Conservation (phyloP, 2,888 invertebrate genomes). For the Lasioglossum vierecki region DNA sequence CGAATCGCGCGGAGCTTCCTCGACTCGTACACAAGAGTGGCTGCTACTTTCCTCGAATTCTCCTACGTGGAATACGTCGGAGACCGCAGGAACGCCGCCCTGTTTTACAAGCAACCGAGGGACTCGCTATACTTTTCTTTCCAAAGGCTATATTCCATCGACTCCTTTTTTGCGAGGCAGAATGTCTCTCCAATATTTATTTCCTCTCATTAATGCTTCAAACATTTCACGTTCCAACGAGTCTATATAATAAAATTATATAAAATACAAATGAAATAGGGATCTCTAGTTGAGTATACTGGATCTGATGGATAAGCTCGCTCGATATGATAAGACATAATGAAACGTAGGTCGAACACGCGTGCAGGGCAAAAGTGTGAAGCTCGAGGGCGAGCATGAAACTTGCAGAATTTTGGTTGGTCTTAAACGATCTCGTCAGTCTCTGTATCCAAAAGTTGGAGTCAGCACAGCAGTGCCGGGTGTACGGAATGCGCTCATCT, state of each 20-base stretch:
- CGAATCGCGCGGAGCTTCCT: conserved; percentile 15
- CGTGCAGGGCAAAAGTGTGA: neutral
- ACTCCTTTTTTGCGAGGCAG: neutral
- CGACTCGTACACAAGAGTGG: neutral
- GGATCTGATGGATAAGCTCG: too few species aligned
- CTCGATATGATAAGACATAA: neutral
- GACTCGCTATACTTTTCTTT: neutral
- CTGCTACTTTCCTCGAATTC: neutral
- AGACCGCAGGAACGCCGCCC: neutral
- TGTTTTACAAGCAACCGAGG: neutral
- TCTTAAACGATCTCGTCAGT: conserved; percentile 67
- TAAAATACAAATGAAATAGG: too few species aligned
- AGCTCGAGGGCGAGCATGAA: neutral
- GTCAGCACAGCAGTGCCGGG: conserved; percentile 64
- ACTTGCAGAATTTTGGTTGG: conserved; percentile 54
- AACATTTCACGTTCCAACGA: too few species aligned
- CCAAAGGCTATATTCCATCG: neutral
- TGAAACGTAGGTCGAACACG: neutral
- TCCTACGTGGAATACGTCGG: neutral
- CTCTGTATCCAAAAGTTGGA: conserved; percentile 60
- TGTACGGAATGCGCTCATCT: conserved; percentile 76
- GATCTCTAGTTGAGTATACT: too few species aligned
- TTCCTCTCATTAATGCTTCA: too few species aligned
- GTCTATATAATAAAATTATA: too few species aligned
- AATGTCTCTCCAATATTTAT: neutral